Base-by-base conservation (phyloP, 2,797 vertebrate species). In the Sebastes kiyomatsui region DNA sequence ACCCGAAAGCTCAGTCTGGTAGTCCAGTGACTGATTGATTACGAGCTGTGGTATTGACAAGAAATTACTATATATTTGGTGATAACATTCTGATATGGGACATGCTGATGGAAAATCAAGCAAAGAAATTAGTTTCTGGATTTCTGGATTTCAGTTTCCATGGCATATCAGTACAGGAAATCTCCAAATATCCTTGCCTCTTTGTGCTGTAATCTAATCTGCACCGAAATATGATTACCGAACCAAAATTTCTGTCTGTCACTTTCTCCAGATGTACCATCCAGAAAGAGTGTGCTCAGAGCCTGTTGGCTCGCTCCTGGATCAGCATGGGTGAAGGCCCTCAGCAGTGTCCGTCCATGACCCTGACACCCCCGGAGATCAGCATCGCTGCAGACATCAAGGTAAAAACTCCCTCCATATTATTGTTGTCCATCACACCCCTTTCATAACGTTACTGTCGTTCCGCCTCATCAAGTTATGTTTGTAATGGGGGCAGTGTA, bases 341-440 rank as follows among this genome's bases (percentile, higher is more conserved):
- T 0, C 79, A 96, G 77, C 96, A 96, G 90, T 99, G 98, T 87
- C 98, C 98, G 0, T 91, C 96, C 80, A 97, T 99, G 96, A 97
- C 94, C 16, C 94, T 99, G 77, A 93, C 97, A 22, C 98, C 98
- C 0, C 92, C 96, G 0, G 96, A 98, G 92, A 97, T 99, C 61
- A 96, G 96, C 61, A 92, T 96, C 3, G 93, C 90, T 18, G 95
- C 94, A 6, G 95, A 96, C 86, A 96, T 96, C 80, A 95, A 96
- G 87, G 98, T 98, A 93, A 67, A 5, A 75, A 33, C 54, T 76
- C 64, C 10, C 54, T 55, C 11, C 32, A 27, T 52, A 6, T 60
- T 59, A 30, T 35, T 75, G 52, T 62, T 73, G 18, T 9, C 49
- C 12, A 2, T 82, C 38, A 74, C 30, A 22, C 14, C 25, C 22